Evolutionary conservation across 2,888 invertebrate genomes (phyloP).

Genomic region (Mimumesa dahlbomi): DNA sequence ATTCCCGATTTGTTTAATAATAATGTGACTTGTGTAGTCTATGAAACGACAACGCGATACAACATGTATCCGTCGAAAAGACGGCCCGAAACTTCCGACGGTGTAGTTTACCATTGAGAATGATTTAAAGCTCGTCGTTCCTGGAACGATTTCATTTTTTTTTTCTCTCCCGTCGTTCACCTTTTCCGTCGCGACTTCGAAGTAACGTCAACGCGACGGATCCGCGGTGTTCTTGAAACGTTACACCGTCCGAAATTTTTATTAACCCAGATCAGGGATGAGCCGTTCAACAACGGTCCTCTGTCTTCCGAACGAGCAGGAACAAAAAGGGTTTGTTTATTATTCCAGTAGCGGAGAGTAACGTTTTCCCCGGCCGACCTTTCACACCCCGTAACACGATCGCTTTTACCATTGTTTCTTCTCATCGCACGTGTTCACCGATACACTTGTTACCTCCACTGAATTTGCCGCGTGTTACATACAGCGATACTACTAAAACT

Average conservation of each 20-base stretch:
- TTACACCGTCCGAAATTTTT: constrained; percentile 64
- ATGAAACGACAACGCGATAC: too few relatives aligned
- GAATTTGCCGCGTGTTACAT: too few relatives aligned
- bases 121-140: constrained; percentile 38
- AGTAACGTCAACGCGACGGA: not conserved
- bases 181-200: not conserved
- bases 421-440: too few relatives aligned
- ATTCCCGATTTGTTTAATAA: too few relatives aligned
- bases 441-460: too few relatives aligned
- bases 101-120: constrained; percentile 32
- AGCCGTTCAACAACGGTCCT: constrained; percentile 57
- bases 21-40: too few relatives aligned
- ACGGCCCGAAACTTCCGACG: too few relatives aligned
- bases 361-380: constrained; percentile 29
- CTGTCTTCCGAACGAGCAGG: constrained; percentile 38
- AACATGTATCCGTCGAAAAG: not conserved
- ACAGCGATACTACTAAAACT: too few relatives aligned
- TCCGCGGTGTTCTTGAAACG: constrained; percentile 56
- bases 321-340: constrained; percentile 56
- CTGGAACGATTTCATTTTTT: constrained; percentile 27
- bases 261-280: constrained; percentile 67
- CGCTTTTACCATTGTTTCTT: too few relatives aligned
- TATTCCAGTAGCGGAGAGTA: constrained; percentile 26
- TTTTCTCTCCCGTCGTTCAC: not conserved
- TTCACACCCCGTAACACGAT: too few relatives aligned